These are phyloP conservation scores for Macaria notata DNA, from an alignment of 2,888 invertebrate genomes.

Conservation along the genomic window DNA sequence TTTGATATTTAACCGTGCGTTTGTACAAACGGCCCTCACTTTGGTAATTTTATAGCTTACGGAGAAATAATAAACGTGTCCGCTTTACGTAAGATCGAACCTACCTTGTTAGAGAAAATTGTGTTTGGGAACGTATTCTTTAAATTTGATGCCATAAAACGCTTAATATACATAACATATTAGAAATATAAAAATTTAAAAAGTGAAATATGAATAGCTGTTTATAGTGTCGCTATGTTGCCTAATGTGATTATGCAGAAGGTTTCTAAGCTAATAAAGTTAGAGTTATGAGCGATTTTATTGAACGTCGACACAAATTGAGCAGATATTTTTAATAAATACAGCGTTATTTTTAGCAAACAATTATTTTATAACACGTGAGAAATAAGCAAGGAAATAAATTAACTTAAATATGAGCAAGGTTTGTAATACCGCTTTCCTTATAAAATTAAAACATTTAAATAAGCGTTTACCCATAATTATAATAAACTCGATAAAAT, in stretches of 20 bases:
- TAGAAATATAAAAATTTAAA: background rate
- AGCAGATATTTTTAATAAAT: too few relatives aligned
- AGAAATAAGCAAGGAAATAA: too few relatives aligned
- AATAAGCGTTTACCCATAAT: too few relatives aligned
- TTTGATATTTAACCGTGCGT: constrained; percentile 38
- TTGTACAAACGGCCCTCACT: constrained; percentile 29
- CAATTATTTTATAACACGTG: too few relatives aligned
- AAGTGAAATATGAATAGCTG: background rate
- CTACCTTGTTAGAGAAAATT: constrained; percentile 25
- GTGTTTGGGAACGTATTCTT: constrained; percentile 23
- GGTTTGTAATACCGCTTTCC: too few relatives aligned
- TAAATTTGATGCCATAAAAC: constrained; percentile 9
- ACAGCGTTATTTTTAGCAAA: too few relatives aligned
- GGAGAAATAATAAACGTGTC: constrained; percentile 30
- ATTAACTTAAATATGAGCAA: too few relatives aligned
- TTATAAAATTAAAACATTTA: too few relatives aligned
- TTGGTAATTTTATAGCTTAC: constrained; percentile 39
- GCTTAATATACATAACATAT: constrained; percentile 1
- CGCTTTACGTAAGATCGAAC: constrained; percentile 35
- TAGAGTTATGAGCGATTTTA: constrained; percentile 1
- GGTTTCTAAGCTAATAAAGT: constrained; percentile 1
- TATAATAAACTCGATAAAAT: too few relatives aligned
- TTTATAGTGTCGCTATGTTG: background rate
- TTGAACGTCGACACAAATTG: background rate
- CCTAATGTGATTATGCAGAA: constrained; percentile 3